phyloP scores from a whole-genome alignment of 1,140 invertebrate species.

The Bombus superbus region DNA sequence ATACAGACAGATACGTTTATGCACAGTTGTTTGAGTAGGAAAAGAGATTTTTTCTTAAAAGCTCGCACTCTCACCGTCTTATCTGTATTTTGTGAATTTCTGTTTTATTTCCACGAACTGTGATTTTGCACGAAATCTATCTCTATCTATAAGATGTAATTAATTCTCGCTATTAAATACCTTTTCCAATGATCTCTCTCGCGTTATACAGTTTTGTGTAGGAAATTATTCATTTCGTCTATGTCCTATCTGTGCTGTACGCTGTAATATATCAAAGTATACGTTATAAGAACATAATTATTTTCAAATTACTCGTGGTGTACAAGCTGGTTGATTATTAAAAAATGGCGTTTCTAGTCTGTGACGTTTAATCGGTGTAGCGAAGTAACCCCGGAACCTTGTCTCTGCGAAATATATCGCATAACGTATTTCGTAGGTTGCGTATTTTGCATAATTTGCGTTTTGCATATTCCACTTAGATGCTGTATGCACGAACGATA shows the following conservation, averaged over 20 bases:
- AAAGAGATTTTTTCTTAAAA: background rate
- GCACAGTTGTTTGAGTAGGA: background rate
- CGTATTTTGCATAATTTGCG: conserved; percentile 21
- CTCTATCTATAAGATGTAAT: background rate
- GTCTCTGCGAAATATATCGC: background rate
- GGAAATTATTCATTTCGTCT: background rate
- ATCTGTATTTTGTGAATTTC: background rate
- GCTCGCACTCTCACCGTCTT: background rate
- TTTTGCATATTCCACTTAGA: conserved; percentile 31
- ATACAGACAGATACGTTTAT: background rate
- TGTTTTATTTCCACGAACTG: background rate
- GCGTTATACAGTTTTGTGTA: background rate
- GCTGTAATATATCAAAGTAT: too few relatives aligned
- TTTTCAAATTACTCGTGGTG: background rate
- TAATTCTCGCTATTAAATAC: background rate
- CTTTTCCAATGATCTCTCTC: background rate
- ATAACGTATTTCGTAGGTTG: background rate
- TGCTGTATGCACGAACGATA: conserved; percentile 11
- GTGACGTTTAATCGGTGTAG: background rate
- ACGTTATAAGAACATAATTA: background rate
- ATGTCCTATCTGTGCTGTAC: too few relatives aligned
- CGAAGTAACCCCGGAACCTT: background rate
- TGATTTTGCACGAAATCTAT: background rate
- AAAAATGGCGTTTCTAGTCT: background rate
- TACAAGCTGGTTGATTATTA: too few relatives aligned